A percentile compares a stretch with the other conserved stretches of the same genome.
Conservation (phyloP, 1,140 invertebrate species). For the Maniola jurtina region DNA sequence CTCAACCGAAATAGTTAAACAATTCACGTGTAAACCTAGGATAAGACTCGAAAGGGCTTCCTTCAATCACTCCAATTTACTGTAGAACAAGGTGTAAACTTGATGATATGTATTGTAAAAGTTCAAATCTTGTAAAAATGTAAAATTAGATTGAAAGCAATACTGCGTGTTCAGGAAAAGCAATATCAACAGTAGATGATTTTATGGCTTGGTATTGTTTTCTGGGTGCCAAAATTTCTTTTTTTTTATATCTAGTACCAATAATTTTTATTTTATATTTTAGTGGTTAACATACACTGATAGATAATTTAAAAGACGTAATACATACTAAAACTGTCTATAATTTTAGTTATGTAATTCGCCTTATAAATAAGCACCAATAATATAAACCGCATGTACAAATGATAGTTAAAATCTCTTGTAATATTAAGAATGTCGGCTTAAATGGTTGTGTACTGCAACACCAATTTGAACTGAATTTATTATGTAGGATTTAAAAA, state of each 20-base stretch:
- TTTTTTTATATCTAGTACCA: neutral
- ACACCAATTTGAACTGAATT: slow-evolving; percentile 25
- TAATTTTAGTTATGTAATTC: slow-evolving; percentile 1
- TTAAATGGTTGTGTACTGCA: slow-evolving; percentile 40
- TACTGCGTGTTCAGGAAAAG: neutral
- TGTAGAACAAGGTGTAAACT: neutral
- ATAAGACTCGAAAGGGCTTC: slow-evolving; percentile 20
- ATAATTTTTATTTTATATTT: slow-evolving; percentile 14
- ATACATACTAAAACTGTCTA: neutral
- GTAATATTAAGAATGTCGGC: slow-evolving; percentile 4
- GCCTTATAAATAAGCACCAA: slow-evolving; percentile 5
- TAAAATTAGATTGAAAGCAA: neutral
- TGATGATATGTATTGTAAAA: slow-evolving; percentile 1
- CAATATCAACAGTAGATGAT: too few relatives aligned
- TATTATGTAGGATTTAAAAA: slow-evolving; percentile 2
- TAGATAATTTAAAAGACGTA: neutral
- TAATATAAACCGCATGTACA: slow-evolving; percentile 27
- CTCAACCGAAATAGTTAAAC: slow-evolving; percentile 17
- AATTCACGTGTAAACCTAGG: slow-evolving; percentile 2
- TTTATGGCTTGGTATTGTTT: neutral
- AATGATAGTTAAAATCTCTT: slow-evolving; percentile 24
- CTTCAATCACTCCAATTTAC: slow-evolving; percentile 16
- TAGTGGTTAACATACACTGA: neutral
- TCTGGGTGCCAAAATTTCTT: slow-evolving; percentile 7
- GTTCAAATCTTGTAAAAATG: slow-evolving; percentile 6